These are phyloP conservation scores for Diacarnus erythraeanus DNA, from an alignment of 37 sponge, comb jelly and placozoan species.

Conservation along the genomic window DNA sequence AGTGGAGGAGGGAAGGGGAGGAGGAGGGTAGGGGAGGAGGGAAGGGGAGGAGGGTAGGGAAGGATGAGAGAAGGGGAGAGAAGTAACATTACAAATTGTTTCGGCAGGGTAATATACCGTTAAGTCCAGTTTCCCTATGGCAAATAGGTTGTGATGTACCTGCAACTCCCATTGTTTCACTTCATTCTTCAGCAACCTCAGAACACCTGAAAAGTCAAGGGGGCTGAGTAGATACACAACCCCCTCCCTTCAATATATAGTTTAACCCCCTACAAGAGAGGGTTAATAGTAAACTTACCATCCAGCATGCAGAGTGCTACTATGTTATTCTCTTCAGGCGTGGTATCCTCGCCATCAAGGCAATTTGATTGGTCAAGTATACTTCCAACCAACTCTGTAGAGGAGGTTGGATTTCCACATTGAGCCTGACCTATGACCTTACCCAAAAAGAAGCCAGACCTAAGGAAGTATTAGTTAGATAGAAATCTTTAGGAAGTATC, in stretches of 20 bases:
- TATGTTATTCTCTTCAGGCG: background rate
- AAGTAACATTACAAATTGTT: background rate
- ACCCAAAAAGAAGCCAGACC: background rate
- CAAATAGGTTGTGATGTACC: constrained; percentile 71
- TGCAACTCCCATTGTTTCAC: constrained; percentile 69
- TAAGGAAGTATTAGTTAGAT: too few relatives aligned
- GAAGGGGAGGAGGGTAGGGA: background rate
- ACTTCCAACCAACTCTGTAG: constrained; percentile 57
- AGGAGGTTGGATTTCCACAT: constrained; percentile 38
- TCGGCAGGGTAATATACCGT: too few relatives aligned
- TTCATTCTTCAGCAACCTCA: constrained; percentile 43
- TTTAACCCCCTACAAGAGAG: too few relatives aligned
- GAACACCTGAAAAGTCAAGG: constrained; percentile 18
- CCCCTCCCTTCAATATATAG: too few relatives aligned
- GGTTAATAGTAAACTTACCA: constrained; percentile 48
- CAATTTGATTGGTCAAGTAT: constrained; percentile 4
- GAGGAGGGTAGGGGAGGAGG: background rate
- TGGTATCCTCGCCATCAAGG: background rate
- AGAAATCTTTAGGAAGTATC: too few relatives aligned
- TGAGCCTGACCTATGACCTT: constrained; percentile 36
- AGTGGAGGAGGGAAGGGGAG: too few relatives aligned
- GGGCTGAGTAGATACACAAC: background rate
- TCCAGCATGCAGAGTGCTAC: constrained; percentile 66
- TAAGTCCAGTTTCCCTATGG: constrained; percentile 60
- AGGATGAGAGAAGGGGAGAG: background rate